Evolutionary conservation across 1,140 invertebrate genomes (phyloP), one percentile per base, ranked within the genome.

Genomic region (Lineus longissimus): DNA sequence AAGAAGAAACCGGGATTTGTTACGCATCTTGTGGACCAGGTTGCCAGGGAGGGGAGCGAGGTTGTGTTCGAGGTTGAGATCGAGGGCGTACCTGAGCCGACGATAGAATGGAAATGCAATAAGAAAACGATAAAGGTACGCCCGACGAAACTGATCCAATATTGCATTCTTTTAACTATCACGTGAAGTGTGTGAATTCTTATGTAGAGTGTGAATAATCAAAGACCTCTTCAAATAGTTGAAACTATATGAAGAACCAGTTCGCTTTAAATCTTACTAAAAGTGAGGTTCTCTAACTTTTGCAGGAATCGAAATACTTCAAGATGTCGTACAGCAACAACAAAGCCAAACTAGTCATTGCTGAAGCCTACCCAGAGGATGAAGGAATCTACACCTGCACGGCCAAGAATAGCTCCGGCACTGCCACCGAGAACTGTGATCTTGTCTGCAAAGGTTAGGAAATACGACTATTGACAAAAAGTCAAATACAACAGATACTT

Each of bases 291-390:
- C 6, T 43, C 55, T 56, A 43, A 19, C 33, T 64, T 55, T 69
- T 70, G 2, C 69, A 79, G 76, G 70, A 69, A 56, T 76, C 75
- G 43, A 70, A 72, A 55, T 76, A 70, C 61, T 74, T 76, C 64
- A 66, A 70, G 43, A 74, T 76, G 68, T 68, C 61, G 13, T 74
- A 73, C 45, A 55, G 62, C 7, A 63, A 73, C 17, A 67, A 63
- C 41, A 47, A 68, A 1, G 74, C 77, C 6, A 92, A 91, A 74
- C 81, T 96, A 62, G 86, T 89, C 70, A 95, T 97, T 64, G 89
- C 91, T n/a, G 94, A 97, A 79, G 94, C 96, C 73, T 97, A 95
- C 88, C 93, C 94, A 1, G 84, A 88, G 71, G 95, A 98, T 81
- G 88, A 88, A 73, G 97, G 96, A 29, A 91, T 95, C 76, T 98